Base-by-base conservation (phyloP, 1,140 invertebrate genomes). In the Chrysopa pallens region DNA sequence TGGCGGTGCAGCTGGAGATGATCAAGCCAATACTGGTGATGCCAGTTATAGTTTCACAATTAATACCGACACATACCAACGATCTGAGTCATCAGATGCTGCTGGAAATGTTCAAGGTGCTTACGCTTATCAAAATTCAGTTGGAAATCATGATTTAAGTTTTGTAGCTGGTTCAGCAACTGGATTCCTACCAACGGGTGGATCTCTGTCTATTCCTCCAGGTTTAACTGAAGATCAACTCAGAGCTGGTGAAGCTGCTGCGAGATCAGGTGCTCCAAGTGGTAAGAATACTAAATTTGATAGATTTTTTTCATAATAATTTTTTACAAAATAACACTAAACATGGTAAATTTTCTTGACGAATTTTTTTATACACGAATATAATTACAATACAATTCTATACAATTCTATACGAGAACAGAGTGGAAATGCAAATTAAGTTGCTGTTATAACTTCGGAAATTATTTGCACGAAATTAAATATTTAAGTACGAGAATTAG, bases 21-120 rank as follows among this genome's bases (percentile, higher is more conserved):
- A 23, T 23, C 17, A 23, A 23, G 17, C 17, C 17, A 23, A 23
- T 23, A 23, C 17, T 5, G 33, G 33, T n/a, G 33, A 35, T 13
- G 33, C 33, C 4, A n/a, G 9, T 35, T 35, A 35, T 40, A 40
- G 45, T n/a, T 54, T 51, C 29, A 43, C 44, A 6, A 52, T 48
- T 36, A 35, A 48, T 35, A 45, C 50, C 12, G 31, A 46, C 6
- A 36, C 42, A 8, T 13, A 31, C 6, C 13, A 13, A 15, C 35
- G 36, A 31, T 12, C 29, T 6, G 52, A 52, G 46, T 13, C 36
- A 1, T 43, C 52, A 8, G 52, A 54, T 40, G 44, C 46, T 1
- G 39, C 39, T 39, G 52, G 52, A 8, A 54, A 52, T 35, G 49
- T 54, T 4, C 39, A 45, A 6, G 52, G 52, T 1, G 37, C 37